Conservation (phyloP, 2,113 vertebrate species). For the Anolis sagrei region DNA sequence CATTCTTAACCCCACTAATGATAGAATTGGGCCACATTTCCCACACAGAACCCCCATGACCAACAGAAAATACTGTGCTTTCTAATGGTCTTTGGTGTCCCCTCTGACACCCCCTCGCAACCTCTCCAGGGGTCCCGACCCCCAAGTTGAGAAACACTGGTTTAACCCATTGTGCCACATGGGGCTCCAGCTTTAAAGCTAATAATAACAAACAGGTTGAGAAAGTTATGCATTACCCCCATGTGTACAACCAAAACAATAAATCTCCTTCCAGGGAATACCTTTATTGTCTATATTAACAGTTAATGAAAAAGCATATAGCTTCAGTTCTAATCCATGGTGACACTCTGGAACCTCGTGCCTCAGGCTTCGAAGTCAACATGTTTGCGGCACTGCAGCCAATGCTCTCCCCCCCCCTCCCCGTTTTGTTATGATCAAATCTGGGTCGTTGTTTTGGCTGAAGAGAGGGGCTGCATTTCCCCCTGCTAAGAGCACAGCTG, state of each 20-base stretch:
- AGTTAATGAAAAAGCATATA: neutral
- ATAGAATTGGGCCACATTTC: too few species aligned
- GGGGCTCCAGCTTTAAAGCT: too few species aligned
- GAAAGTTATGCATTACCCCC: neutral
- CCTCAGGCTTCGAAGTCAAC: conserved; percentile 12
- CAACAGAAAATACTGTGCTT: too few species aligned
- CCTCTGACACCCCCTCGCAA: too few species aligned
- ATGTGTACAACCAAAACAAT: neutral
- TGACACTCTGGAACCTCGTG: neutral
- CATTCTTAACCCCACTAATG: too few species aligned
- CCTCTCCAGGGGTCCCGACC: too few species aligned
- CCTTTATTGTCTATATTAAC: neutral
- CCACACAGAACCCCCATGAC: too few species aligned
- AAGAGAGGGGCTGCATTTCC: neutral
- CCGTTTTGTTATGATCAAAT: neutral
- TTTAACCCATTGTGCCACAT: too few species aligned
- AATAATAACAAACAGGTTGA: neutral
- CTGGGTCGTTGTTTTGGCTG: neutral
- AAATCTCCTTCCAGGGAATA: neutral
- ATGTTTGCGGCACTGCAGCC: neutral
- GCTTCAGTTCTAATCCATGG: neutral
- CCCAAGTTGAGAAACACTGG: too few species aligned
- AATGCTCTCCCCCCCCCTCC: neutral
- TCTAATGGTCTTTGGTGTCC: too few species aligned
- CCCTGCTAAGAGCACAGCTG: neutral